Evolutionary conservation across 2,888 invertebrate genomes (phyloP), one percentile per base, ranked within the genome.

Genomic region (Hetaerina titia): DNA sequence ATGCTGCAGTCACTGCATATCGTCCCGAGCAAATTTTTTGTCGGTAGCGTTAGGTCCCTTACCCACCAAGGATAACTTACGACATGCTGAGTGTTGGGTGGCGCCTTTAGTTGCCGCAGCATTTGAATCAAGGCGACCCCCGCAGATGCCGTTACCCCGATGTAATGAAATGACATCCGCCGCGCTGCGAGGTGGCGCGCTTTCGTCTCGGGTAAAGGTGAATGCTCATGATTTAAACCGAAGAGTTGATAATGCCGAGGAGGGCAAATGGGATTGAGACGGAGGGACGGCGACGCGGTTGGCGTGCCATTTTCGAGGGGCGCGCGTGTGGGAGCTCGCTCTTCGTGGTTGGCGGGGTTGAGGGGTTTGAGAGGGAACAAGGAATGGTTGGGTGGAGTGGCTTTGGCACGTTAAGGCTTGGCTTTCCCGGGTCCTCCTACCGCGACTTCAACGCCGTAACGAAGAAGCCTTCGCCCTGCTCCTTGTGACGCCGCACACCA

Each of bases 211-310:
- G 31, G 45, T 45, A 45, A 22, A 57, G 8, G 89, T 57, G 56
- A 89, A 81, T 22, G 89, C 89, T 56, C 89, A 58, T 89, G 89
- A 89, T 89, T 89, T 89, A 89, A 89, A 58, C 89, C 58, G 56
- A 58, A 89, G 89, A 57, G 89, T 57, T 58, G 89, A 22, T 89
- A 89, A 89, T 89, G 89, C 58, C 56, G 89, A n/a, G 6, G 57
- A 22, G 58, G 81, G 81, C 81, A 31, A 81, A 81, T 81, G 81
- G 81, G 81, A 81, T 81, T 81, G 81, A 81, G n/a, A 31, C 25
- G 11, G 81, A 31, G 13, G 13, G 25, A 8, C 9, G 81, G 60
- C 11, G 60, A 60, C 60, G 60, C 60, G 31, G 81, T 13, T 31
- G 81, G 11, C 31, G 81, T 31, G 19, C 31, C 25, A 11, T 31